Evolutionary conservation across 2,113 vertebrate genomes (phyloP).

Genomic region (Verasper variegatus): DNA sequence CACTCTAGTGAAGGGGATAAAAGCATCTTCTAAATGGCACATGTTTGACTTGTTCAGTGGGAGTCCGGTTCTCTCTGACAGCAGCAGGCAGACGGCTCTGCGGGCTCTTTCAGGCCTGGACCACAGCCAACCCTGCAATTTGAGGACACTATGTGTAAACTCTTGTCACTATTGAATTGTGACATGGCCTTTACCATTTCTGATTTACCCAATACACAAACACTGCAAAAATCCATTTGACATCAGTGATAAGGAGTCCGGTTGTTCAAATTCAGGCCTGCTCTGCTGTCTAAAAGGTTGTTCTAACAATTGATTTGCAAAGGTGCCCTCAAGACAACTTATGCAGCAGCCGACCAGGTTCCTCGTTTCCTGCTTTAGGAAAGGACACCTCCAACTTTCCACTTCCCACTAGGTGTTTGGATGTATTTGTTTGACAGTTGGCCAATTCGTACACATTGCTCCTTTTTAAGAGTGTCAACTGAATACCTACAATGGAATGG

Average conservation of each 20-base stretch:
- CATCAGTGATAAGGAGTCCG: background rate
- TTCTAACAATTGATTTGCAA: background rate
- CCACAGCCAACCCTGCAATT: slow-evolving; percentile 35
- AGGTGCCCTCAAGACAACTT: too few species aligned
- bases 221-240: background rate
- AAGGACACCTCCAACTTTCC: too few species aligned
- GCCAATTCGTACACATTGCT: background rate
- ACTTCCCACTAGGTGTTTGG: too few species aligned
- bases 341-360: too few species aligned
- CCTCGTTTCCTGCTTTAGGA: too few species aligned
- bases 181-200: slow-evolving; percentile 39
- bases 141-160: slow-evolving; percentile 34
- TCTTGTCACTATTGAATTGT: slow-evolving; percentile 43
- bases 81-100: slow-evolving; percentile 38
- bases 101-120: slow-evolving; percentile 35
- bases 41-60: slow-evolving; percentile 60
- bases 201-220: background rate
- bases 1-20: slow-evolving; percentile 38
- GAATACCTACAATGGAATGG: slow-evolving; percentile 41
- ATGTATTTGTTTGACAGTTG: background rate
- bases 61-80: slow-evolving; percentile 55
- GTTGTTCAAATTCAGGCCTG: background rate
- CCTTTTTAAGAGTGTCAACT: slow-evolving; percentile 46
- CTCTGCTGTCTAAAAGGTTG: background rate
- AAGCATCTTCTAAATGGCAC: slow-evolving; percentile 33